These are phyloP conservation scores for Enhydra lutris DNA, from an alignment of 2,113 vertebrate genomes.

Conservation along the genomic window DNA sequence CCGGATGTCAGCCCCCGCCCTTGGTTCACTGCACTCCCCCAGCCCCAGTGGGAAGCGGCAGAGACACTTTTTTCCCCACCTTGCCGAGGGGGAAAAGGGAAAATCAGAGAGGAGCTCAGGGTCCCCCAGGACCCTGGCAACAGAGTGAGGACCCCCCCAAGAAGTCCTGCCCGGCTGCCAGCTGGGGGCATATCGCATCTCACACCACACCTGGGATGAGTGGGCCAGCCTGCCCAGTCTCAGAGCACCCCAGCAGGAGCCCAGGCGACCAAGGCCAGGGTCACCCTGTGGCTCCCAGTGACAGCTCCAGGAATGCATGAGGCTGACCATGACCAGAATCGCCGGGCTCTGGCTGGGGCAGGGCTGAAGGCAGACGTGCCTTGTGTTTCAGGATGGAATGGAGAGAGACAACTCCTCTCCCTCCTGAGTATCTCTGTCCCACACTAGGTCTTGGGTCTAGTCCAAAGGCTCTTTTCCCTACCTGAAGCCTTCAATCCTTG, in stretches of 20 bases:
- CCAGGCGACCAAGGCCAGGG: neutral
- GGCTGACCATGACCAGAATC: neutral
- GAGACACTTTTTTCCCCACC: neutral
- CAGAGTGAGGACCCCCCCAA: neutral
- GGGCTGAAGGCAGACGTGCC: neutral
- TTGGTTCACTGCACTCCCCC: neutral
- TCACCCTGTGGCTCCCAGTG: neutral
- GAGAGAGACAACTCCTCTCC: neutral
- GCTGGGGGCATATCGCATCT: neutral
- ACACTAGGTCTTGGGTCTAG: neutral
- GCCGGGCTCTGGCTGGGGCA: neutral
- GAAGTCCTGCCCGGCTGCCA: neutral
- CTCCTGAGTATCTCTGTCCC: neutral
- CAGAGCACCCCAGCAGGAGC: neutral
- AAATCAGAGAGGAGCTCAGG: neutral
- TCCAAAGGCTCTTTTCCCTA: neutral
- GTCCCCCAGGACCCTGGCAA: rapidly evolving
- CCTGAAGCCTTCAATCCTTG: neutral
- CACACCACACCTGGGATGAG: neutral
- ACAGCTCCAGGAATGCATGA: neutral
- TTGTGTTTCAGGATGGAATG: neutral
- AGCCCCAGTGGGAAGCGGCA: neutral
- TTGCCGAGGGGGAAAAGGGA: neutral
- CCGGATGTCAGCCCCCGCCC: neutral
- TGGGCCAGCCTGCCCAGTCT: neutral